Percentiles rank a stretch among this genome's conserved stretches.
Conservation (phyloP, 1,140 invertebrate genomes). For the Eurosta solidaginis region DNA sequence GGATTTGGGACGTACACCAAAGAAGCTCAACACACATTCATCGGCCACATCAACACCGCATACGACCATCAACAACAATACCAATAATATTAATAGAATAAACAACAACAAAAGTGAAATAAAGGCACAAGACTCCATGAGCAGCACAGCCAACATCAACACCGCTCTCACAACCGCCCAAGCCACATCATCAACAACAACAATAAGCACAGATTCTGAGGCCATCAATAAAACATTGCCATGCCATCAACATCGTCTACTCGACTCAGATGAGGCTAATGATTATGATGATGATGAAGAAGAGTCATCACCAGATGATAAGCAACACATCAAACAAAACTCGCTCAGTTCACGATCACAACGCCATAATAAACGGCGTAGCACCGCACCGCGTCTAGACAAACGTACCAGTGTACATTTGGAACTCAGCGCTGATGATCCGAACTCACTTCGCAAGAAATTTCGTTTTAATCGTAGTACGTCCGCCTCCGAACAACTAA, state of each 20-base stretch:
- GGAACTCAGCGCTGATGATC: constrained; percentile 45
- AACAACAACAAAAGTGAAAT: not conserved
- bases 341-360: constrained; percentile 31
- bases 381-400: constrained; percentile 31
- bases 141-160: not conserved
- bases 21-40: constrained; percentile 48
- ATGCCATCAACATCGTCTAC: constrained; percentile 29
- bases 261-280: constrained; percentile 35
- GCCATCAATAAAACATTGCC: constrained; percentile 36
- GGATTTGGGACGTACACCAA: constrained; percentile 54
- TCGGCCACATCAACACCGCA: constrained; percentile 53
- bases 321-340: not conserved
- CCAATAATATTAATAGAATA: not conserved
- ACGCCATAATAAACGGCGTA: constrained; percentile 51
- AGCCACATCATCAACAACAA: constrained; percentile 33
- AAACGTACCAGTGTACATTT: constrained; percentile 50
- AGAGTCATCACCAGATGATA: constrained; percentile 20
- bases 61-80: not conserved
- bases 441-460: constrained; percentile 55
- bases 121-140: not conserved
- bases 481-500: constrained; percentile 13
- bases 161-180: not conserved
- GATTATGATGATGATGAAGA: constrained; percentile 34
- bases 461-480: constrained; percentile 51
- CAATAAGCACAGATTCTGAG: constrained; percentile 39